Conservation (phyloP, 2,888 invertebrate species). For the Furcula furcula region DNA sequence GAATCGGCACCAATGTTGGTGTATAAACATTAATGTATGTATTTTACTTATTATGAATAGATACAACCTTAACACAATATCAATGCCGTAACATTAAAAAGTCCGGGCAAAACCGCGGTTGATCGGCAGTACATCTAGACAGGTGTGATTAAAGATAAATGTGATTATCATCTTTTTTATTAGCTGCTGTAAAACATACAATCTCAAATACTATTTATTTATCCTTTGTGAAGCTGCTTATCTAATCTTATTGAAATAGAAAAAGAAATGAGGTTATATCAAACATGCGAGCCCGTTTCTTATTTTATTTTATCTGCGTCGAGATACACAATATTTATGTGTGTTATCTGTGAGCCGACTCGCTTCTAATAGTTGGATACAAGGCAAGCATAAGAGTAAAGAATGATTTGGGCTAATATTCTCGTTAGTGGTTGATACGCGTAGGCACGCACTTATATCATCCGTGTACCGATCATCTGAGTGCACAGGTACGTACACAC, state of each 20-base stretch:
- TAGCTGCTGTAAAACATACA: slow-evolving; percentile 42
- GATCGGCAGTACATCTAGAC: no score
- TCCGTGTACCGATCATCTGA: slow-evolving; percentile 34
- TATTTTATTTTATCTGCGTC: slow-evolving; percentile 34
- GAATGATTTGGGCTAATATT: slow-evolving; percentile 55
- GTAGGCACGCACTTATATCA: neutral
- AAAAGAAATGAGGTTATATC: slow-evolving; percentile 46
- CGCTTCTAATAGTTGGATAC: slow-evolving; percentile 50
- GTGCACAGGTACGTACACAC: slow-evolving; percentile 25
- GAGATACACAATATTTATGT: slow-evolving; percentile 38
- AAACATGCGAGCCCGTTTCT: slow-evolving; percentile 42
- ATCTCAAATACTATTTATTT: slow-evolving; percentile 41
- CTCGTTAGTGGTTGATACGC: slow-evolving; percentile 39
- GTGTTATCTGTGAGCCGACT: slow-evolving; percentile 43
- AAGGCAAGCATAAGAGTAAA: slow-evolving; percentile 56
- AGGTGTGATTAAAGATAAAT: slow-evolving; percentile 33
- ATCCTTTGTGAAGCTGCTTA: slow-evolving; percentile 39
- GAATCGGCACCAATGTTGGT: no score
- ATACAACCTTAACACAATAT: no score
- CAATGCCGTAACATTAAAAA: no score
- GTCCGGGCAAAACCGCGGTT: no score
- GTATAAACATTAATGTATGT: no score
- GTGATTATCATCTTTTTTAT: slow-evolving; percentile 31
- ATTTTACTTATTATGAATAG: no score
- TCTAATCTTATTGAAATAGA: slow-evolving; percentile 56